These are phyloP conservation scores for Monoplex corrugatus DNA, from an alignment of 2,888 invertebrate species.

Conservation along the genomic window DNA sequence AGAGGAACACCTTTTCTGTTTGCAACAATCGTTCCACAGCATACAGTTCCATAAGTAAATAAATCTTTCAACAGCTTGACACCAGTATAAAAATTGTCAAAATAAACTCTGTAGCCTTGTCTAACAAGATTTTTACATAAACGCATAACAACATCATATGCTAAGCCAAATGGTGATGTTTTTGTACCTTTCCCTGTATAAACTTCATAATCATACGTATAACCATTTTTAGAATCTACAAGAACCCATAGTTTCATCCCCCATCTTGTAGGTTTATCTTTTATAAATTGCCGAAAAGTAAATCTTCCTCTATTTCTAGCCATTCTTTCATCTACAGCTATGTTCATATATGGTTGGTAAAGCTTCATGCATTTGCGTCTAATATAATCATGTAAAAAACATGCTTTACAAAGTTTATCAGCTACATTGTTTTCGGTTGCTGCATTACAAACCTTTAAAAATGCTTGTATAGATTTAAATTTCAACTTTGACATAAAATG, in stretches of 20 bases:
- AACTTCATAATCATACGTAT: conserved; percentile 48
- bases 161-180: conserved; percentile 14
- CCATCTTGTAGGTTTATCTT: conserved; percentile 51
- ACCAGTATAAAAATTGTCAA: conserved; percentile 48
- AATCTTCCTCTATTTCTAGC: conserved; percentile 47
- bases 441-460: conserved; percentile 35
- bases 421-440: not conserved
- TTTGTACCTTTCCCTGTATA: conserved; percentile 41
- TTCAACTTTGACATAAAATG: conserved; percentile 10
- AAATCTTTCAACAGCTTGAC: conserved; percentile 16
- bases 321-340: conserved; percentile 53
- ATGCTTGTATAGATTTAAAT: conserved; percentile 25
- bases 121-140: not conserved
- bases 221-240: conserved; percentile 43
- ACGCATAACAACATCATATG: conserved; percentile 51
- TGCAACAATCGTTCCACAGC: not conserved
- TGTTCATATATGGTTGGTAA: conserved; percentile 40
- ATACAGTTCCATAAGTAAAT: not conserved
- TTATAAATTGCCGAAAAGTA: no score
- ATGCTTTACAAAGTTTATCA: conserved; percentile 37
- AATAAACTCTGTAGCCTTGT: conserved; percentile 42
- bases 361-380: conserved; percentile 38
- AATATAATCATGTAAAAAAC: conserved; percentile 37
- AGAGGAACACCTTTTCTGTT: not conserved
- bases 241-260: conserved; percentile 53